These are phyloP conservation scores for Pantelozetes paolii DNA, from an alignment of 2,888 invertebrate species.

Conservation along the genomic window DNA sequence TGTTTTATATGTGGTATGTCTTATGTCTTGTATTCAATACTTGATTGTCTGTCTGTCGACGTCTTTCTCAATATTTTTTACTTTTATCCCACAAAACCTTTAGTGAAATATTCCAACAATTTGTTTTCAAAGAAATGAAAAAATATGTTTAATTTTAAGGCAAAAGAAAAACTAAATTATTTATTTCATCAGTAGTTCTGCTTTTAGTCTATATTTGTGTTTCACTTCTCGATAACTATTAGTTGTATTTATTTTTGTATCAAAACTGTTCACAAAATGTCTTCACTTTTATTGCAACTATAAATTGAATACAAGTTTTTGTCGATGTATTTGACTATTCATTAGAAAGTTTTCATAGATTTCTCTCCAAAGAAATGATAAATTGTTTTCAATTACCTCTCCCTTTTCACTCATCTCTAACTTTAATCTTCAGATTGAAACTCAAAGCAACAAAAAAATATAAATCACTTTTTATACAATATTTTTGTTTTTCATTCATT, in stretches of 20 bases:
- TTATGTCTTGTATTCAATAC: background rate
- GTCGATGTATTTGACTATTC: background rate
- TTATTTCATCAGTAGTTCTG: no score
- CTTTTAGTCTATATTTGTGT: background rate
- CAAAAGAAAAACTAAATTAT: no score
- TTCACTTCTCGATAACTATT: background rate
- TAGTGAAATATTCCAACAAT: background rate
- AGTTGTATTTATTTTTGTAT: background rate
- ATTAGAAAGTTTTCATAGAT: background rate
- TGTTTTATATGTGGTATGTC: conserved; percentile 14
- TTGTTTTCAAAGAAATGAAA: background rate
- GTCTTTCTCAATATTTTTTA: background rate
- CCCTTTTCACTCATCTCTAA: background rate
- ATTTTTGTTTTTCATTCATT: background rate
- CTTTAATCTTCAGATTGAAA: background rate
- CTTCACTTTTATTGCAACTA: background rate
- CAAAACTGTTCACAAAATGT: background rate
- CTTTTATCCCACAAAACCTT: background rate
- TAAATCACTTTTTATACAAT: conserved; percentile 1
- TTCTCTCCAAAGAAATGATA: background rate
- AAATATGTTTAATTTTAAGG: no score
- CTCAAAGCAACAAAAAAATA: no score
- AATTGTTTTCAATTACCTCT: conserved; percentile 6
- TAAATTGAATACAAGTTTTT: conserved; percentile 9
- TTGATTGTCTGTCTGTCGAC: background rate